Evolutionary conservation across 2,888 invertebrate genomes (phyloP).

Genomic region (Pyrochroa serraticornis): DNA sequence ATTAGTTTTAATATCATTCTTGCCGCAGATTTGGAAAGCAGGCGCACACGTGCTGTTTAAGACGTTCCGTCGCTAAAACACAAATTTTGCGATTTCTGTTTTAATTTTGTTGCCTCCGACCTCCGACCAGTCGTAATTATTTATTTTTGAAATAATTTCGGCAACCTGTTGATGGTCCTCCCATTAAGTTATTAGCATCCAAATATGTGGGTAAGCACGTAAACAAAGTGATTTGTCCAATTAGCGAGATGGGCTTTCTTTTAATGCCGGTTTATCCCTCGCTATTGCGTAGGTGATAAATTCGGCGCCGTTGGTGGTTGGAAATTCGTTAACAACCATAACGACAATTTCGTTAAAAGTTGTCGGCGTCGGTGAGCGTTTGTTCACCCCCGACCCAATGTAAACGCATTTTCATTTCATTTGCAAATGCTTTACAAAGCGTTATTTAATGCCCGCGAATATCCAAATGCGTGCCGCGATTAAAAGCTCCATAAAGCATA

Average conservation of each 20-base stretch:
- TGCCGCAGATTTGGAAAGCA: constrained; percentile 10
- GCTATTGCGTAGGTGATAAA: constrained; percentile 11
- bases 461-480: constrained; percentile 47
- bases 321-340: constrained; percentile 27
- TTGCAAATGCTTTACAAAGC: constrained; percentile 48
- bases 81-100: too few relatives aligned
- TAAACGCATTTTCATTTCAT: constrained; percentile 39
- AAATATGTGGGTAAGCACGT: too few relatives aligned
- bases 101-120: too few relatives aligned
- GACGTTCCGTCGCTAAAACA: neutral
- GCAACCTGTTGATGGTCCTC: too few relatives aligned
- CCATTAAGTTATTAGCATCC: too few relatives aligned
- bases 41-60: constrained; percentile 24
- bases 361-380: constrained; percentile 20
- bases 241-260: too few relatives aligned
- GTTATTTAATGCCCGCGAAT: constrained; percentile 50
- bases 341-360: constrained; percentile 30
- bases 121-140: too few relatives aligned
- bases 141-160: too few relatives aligned
- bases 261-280: neutral
- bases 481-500: constrained; percentile 49
- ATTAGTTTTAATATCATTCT: constrained; percentile 29
- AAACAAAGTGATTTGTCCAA: too few relatives aligned
- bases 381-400: constrained; percentile 20
- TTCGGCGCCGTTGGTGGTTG: constrained; percentile 15